Evolutionary conservation across 2,113 vertebrate genomes (phyloP), one percentile per base, ranked within the genome.

Genomic region (Hyaena hyaena): DNA sequence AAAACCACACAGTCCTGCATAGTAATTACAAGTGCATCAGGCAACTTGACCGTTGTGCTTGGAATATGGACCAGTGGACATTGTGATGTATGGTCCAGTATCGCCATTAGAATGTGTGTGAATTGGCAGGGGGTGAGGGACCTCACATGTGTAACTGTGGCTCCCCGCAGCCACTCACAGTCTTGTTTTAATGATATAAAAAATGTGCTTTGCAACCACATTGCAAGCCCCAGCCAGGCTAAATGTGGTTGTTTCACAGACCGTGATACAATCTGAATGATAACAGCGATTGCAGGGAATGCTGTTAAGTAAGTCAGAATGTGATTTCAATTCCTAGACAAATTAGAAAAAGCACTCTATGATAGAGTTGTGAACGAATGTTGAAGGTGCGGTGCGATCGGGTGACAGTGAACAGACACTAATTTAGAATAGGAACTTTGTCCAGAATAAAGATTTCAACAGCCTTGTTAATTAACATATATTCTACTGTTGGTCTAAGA

Each of bases 11-110:
- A 93, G 10, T 96, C 39, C 90, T 84, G 2, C 35, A 24, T 61
- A 76, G 31, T 91, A 82, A 97, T 97, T 96, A 90, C 86, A 97
- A 96, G 85, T 93, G 55, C 55, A 61, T 1, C 15, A 94, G 95
- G 81, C 79, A 98, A 58, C 48, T 69, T 69, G 43, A 48, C 79
- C 95, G 48, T 92, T 96, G 66, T 88, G 48, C 16, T 61, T 97
- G 80, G 94, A 98, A 97, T 92, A 63, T 53, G 53, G 88, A 97
- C 15, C 35, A 94, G 96, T 85, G 71, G n/a, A 90, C 71, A 35
- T 26, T 87, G 48, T 89, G 61, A 95, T 88, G 39, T 58, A 23
- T 2, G 0, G 0, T 53, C 73, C 0, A 5, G 61, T 35, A 73
- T 11, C 26, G 33, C 35, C 48, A 6, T 0, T 86, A 69, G 76